phyloP scores from a whole-genome alignment of 2,113 vertebrate species.

The Falco punctatus region DNA sequence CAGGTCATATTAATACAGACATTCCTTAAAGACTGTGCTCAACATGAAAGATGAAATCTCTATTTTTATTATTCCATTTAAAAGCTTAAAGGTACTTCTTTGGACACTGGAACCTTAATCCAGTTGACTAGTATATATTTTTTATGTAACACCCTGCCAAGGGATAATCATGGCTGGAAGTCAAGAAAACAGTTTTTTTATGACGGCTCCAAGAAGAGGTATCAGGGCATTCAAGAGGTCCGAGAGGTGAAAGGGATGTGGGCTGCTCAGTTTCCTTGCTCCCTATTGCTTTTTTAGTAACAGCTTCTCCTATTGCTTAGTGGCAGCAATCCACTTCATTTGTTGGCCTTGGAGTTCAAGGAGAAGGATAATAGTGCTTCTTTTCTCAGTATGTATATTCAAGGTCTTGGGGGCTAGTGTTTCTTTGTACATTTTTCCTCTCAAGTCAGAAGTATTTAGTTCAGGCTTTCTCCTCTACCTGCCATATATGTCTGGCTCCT shows the following conservation, averaged over 20 bases:
- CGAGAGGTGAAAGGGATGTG: not conserved
- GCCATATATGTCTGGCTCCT: not conserved
- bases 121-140: not conserved
- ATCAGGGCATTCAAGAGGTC: not conserved
- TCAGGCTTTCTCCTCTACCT: not conserved
- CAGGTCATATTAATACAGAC: slow-evolving; percentile 18
- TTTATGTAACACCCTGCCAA: not conserved
- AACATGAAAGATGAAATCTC: slow-evolving; percentile 25
- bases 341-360: not conserved
- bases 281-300: not conserved
- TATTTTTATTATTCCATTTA: slow-evolving; percentile 8
- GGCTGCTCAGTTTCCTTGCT: not conserved
- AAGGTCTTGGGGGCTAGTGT: not conserved
- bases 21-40: not conserved
- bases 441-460: not conserved
- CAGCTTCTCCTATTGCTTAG: not conserved
- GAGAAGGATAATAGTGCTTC: not conserved
- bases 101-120: not conserved
- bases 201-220: not conserved
- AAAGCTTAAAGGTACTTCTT: not conserved
- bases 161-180: not conserved
- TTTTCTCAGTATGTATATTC: accelerated
- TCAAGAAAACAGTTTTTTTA: not conserved
- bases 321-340: not conserved
- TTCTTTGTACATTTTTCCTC: not conserved